These are phyloP conservation scores for Labeo rohita DNA, from an alignment of 2,113 vertebrate species.

Conservation along the genomic window DNA sequence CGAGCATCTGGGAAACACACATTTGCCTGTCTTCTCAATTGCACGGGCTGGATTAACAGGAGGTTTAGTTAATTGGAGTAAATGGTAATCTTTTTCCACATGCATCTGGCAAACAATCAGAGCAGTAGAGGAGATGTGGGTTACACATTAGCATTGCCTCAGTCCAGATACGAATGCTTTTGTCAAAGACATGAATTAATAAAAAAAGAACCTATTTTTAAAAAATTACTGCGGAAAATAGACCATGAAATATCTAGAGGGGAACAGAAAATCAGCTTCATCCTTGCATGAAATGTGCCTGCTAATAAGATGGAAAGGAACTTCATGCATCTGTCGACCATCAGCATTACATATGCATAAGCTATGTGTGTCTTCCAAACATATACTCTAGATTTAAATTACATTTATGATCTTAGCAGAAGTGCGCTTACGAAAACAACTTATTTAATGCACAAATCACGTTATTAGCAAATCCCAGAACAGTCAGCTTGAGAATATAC, in stretches of 20 bases:
- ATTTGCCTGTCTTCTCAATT: constrained; percentile 27
- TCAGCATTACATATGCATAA: background rate
- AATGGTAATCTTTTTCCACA: constrained; percentile 27
- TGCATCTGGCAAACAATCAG: constrained; percentile 23
- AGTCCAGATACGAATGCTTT: constrained; percentile 24
- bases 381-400: background rate
- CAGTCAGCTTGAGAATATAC: background rate
- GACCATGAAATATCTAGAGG: constrained; percentile 38
- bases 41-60: constrained; percentile 40
- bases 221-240: constrained; percentile 23
- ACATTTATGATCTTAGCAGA: background rate
- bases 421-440: background rate
- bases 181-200: constrained; percentile 30
- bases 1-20: constrained; percentile 18
- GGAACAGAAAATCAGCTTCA: constrained; percentile 14
- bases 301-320: constrained; percentile 8
- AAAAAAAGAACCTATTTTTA: constrained; percentile 26
- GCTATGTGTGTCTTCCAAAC: background rate
- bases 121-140: constrained; percentile 20
- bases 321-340: background rate
- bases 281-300: background rate
- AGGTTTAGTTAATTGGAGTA: constrained; percentile 34
- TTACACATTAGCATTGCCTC: constrained; percentile 35
- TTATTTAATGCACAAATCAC: background rate
- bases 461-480: background rate